Conservation (phyloP, 2,113 vertebrate species). For the Siniperca chuatsi region DNA sequence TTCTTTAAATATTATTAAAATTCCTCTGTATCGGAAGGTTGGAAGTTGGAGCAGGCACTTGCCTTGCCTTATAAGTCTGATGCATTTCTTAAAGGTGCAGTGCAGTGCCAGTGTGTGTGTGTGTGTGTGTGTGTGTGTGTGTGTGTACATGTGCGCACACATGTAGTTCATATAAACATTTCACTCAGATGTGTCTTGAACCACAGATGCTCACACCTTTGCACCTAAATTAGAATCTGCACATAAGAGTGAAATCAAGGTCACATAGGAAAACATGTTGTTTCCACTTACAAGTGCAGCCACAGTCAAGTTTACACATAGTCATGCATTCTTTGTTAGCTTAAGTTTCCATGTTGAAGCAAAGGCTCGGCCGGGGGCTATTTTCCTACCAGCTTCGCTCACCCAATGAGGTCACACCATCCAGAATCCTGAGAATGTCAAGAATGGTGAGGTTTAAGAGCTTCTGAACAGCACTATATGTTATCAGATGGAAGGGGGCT, state of each 20-base stretch:
- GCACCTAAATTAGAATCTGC: conserved; percentile 14
- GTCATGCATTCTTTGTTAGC: conserved; percentile 77
- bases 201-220: conserved; percentile 12
- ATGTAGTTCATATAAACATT: neutral
- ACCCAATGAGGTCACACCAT: conserved; percentile 81
- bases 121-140: neutral
- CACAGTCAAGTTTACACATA: conserved; percentile 77
- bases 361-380: conserved; percentile 73
- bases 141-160: neutral
- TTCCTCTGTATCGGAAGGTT: neutral
- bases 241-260: conserved; percentile 27
- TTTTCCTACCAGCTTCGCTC: conserved; percentile 76
- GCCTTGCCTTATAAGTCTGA: neutral
- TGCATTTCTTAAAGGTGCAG: neutral
- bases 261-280: conserved; percentile 61
- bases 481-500: conserved; percentile 76
- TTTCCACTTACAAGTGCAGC: conserved; percentile 66
- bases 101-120: neutral
- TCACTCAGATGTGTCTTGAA: neutral
- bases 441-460: conserved; percentile 78
- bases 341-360: conserved; percentile 81
- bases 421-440: conserved; percentile 78
- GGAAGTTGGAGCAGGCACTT: neutral
- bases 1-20: neutral
- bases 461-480: conserved; percentile 63